These are phyloP conservation scores for Tarsius wallacei DNA, from an alignment of 2,797 vertebrate species.

Conservation along the genomic window DNA sequence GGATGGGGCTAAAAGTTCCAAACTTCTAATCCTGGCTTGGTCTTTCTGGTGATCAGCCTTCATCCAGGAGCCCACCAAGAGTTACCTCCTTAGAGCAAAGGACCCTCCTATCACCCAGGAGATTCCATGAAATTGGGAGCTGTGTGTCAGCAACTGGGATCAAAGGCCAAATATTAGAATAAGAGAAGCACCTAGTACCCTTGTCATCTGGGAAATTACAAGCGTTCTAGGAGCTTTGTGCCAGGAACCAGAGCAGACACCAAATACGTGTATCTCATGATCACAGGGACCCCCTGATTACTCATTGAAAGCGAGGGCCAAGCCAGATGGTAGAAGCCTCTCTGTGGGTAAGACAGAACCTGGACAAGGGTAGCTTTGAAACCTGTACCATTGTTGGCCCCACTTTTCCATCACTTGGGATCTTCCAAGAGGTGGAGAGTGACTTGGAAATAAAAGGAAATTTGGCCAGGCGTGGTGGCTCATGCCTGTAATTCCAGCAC, in stretches of 20 bases:
- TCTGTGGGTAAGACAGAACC: neutral
- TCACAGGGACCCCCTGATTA: neutral
- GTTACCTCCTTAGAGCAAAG: neutral
- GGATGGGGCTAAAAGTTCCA: neutral
- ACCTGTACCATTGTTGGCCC: neutral
- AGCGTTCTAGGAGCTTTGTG: too few relatives aligned
- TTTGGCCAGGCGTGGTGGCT: too few relatives aligned
- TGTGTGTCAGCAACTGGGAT: neutral
- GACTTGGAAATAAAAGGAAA: neutral
- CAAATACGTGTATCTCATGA: too few relatives aligned
- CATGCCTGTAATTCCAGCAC: too few relatives aligned
- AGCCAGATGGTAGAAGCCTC: rapidly evolving
- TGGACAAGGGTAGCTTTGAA: neutral
- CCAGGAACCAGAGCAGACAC: too few relatives aligned
- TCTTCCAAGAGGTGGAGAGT: neutral
- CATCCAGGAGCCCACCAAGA: neutral
- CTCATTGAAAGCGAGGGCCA: neutral
- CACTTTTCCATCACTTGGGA: neutral
- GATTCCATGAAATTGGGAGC: neutral
- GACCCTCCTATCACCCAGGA: neutral
- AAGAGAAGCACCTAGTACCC: too few relatives aligned
- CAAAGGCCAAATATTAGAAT: neutral
- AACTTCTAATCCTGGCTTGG: neutral
- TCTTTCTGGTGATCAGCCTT: neutral
- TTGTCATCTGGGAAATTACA: too few relatives aligned